These are phyloP conservation scores for Cyanistes caeruleus DNA, from an alignment of 2,113 vertebrate genomes.

Conservation along the genomic window DNA sequence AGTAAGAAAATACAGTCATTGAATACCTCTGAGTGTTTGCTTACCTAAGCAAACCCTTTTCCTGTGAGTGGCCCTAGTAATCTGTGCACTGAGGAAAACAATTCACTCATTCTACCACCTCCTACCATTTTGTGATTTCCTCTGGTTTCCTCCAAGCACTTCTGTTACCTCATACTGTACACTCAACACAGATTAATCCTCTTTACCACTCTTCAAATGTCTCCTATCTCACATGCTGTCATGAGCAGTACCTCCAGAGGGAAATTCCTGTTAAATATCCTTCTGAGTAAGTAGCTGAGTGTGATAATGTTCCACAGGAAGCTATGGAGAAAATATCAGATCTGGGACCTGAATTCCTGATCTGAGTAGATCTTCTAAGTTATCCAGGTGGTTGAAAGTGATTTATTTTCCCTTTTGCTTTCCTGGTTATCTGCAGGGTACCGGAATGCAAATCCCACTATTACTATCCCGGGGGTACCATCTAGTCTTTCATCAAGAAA, in stretches of 20 bases:
- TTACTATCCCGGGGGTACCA: neutral
- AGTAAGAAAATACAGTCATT: neutral
- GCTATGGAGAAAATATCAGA: neutral
- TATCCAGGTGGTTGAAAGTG: neutral
- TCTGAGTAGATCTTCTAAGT: neutral
- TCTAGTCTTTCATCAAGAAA: neutral
- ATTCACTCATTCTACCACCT: neutral
- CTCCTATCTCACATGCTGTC: neutral
- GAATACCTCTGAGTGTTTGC: slow-evolving; percentile 7
- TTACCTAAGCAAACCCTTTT: slow-evolving; percentile 12
- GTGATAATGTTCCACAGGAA: neutral
- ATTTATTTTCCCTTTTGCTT: slow-evolving; percentile 8
- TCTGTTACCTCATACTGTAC: neutral
- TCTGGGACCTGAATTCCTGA: neutral
- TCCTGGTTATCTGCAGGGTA: neutral
- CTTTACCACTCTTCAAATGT: neutral
- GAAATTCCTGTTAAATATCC: slow-evolving; percentile 16
- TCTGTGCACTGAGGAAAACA: neutral
- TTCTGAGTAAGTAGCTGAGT: slow-evolving; percentile 31
- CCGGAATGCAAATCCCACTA: neutral
- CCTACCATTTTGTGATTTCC: neutral
- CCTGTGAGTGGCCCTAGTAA: neutral
- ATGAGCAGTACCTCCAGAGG: slow-evolving; percentile 17
- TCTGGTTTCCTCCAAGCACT: neutral
- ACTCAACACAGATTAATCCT: neutral